phyloP scores from a whole-genome alignment of 2,797 vertebrate genomes.

The Rousettus madagascariensis region DNA sequence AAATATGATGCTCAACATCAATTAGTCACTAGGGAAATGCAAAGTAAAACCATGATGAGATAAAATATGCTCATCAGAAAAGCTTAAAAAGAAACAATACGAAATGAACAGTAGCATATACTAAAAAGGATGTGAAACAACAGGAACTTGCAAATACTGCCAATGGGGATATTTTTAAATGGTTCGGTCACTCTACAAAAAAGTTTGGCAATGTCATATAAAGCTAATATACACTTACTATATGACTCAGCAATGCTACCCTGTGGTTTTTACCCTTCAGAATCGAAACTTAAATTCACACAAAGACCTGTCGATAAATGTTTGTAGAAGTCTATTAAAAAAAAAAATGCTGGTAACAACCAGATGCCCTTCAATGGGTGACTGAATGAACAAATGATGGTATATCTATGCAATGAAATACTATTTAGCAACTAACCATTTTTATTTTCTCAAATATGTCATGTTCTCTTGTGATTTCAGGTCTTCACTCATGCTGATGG shows the following conservation, averaged over 20 bases:
- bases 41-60: neutral
- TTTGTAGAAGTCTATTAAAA: neutral
- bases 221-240: neutral
- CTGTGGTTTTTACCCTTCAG: neutral
- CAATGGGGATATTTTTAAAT: neutral
- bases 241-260: neutral
- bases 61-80: neutral
- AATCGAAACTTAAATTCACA: conserved; percentile 28
- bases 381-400: neutral
- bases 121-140: neutral
- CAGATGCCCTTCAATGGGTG: neutral
- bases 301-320: neutral
- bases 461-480: neutral
- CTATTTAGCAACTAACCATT: neutral
- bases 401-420: neutral
- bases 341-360: neutral
- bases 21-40: neutral
- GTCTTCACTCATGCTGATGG: neutral
- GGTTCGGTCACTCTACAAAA: neutral
- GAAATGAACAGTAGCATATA: neutral
- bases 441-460: conserved; percentile 5
- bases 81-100: neutral
- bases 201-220: neutral
- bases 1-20: neutral
- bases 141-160: neutral